A percentile compares a stretch with the other conserved stretches of the same genome.
Conservation (phyloP, 64 coral and sea anemone species). For the Stylophora pistillata region DNA sequence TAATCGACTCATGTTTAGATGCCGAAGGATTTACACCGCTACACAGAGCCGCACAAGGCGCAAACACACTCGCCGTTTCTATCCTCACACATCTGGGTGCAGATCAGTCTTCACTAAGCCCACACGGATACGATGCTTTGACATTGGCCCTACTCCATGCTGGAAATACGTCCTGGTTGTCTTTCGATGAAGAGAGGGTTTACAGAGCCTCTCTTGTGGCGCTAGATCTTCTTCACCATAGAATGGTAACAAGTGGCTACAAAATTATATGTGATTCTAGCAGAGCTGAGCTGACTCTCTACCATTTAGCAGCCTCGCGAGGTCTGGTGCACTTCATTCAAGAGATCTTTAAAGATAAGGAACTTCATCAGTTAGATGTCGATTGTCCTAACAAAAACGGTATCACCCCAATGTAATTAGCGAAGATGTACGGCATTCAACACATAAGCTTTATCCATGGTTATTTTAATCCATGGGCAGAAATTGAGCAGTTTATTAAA, state of each 20-base stretch:
- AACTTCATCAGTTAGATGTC: no score
- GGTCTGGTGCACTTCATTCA: conserved; percentile 7
- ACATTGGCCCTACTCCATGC: conserved; percentile 23
- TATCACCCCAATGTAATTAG: no score
- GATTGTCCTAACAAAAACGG: no score
- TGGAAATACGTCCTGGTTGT: neutral
- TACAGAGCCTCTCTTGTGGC: neutral
- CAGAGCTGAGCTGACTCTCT: neutral
- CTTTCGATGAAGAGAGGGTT: neutral
- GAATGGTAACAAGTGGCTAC: neutral
- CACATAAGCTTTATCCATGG: no score
- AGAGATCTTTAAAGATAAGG: neutral
- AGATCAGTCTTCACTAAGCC: neutral
- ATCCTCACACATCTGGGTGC: conserved; percentile 9
- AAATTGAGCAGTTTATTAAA: neutral
- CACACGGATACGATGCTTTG: conserved; percentile 17
- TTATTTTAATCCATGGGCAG: neutral
- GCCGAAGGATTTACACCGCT: conserved; percentile 40
- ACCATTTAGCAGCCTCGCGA: neutral
- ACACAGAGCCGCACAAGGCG: conserved; percentile 30
- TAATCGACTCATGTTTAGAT: conserved; percentile 46
- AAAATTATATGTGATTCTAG: neutral
- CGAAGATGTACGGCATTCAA: neutral
- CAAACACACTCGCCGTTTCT: conserved; percentile 14
- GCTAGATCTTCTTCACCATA: neutral